A percentile compares a stretch with the other conserved stretches of the same genome.
Conservation (phyloP, 2,113 vertebrate genomes). For the Ophthalmolycus amberensis region DNA sequence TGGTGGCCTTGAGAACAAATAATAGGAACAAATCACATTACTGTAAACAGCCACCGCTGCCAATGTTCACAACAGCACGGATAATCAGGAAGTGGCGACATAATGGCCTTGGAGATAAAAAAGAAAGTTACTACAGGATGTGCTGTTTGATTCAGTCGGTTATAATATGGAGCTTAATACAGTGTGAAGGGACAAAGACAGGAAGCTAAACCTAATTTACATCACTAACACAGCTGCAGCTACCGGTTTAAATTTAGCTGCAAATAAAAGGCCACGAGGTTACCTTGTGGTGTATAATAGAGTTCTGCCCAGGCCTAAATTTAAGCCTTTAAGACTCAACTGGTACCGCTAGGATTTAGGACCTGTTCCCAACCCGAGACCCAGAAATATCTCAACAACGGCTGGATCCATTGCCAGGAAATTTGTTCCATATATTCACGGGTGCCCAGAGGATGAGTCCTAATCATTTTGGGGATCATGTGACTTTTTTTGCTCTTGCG, state of each 20-base stretch:
- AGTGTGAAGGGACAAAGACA: slow-evolving; percentile 5
- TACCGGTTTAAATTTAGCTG: neutral
- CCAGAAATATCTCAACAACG: neutral
- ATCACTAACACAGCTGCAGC: neutral
- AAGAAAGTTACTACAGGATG: neutral
- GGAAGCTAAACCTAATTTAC: slow-evolving; percentile 11
- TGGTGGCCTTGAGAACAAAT: slow-evolving; percentile 54
- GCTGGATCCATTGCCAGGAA: neutral
- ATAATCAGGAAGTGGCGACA: slow-evolving; percentile 35
- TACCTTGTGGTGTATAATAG: neutral
- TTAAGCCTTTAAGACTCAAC: neutral
- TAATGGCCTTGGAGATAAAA: slow-evolving; percentile 16
- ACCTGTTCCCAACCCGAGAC: neutral
- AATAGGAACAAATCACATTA: slow-evolving; percentile 59
- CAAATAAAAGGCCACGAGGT: neutral
- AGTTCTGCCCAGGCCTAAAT: neutral
- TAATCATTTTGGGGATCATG: neutral
- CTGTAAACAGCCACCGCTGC: slow-evolving; percentile 29
- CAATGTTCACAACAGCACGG: slow-evolving; percentile 45
- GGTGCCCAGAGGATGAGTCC: neutral
- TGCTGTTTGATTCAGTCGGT: neutral
- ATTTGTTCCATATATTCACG: neutral
- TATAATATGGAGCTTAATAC: neutral
- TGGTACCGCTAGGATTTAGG: neutral
- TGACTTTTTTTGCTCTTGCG: neutral